A percentile compares a stretch with the other conserved stretches of the same genome.
phyloP scores from a whole-genome alignment of 2,113 vertebrate species.

The Peromyscus californicus region DNA sequence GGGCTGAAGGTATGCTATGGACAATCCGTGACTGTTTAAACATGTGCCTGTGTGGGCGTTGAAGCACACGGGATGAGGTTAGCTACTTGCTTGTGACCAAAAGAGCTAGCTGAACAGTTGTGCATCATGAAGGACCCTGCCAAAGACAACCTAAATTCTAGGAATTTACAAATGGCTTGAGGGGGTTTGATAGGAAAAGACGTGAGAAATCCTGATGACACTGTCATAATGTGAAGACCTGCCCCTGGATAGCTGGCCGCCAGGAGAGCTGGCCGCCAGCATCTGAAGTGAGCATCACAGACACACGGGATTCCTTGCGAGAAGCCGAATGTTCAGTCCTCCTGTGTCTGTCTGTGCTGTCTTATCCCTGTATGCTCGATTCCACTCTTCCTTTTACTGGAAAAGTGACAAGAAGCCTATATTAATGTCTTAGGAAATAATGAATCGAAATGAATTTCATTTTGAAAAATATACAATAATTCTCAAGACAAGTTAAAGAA shows the following conservation, averaged over 20 bases:
- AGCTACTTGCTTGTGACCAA: not conserved
- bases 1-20: conserved; percentile 88
- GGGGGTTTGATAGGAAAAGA: not conserved
- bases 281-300: conserved; percentile 1
- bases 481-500: conserved; percentile 49
- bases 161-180: not conserved
- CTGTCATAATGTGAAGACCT: not conserved
- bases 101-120: not conserved
- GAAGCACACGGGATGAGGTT: not conserved
- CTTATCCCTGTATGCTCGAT: not conserved
- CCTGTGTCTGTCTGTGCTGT: not conserved
- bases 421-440: conserved; percentile 35
- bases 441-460: conserved; percentile 46
- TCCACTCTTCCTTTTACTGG: not conserved
- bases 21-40: not conserved
- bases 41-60: not conserved
- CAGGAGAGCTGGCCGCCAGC: not conserved
- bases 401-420: not conserved
- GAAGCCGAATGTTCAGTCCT: not conserved
- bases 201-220: not conserved
- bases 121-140: not conserved
- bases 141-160: not conserved
- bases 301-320: not conserved
- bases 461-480: not conserved
- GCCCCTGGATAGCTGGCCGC: not conserved